Conservation (phyloP, 2,888 invertebrate species). For the Eudasyphora cyanicolor region DNA sequence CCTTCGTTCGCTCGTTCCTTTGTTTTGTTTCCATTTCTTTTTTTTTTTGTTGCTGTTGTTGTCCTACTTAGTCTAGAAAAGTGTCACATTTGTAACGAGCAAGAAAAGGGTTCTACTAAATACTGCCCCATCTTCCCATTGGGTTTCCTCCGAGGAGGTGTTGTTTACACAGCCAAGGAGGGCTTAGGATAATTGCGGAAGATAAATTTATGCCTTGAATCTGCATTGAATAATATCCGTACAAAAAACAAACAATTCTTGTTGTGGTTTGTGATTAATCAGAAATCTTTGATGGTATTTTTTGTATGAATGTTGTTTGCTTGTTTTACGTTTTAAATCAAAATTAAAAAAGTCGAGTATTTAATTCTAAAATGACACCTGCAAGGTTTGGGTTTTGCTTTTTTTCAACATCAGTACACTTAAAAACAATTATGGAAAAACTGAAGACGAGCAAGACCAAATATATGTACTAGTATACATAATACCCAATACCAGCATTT, state of each 20-base stretch:
- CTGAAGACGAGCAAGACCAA: too few relatives aligned
- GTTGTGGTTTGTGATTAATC: neutral
- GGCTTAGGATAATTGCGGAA: neutral
- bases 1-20: neutral
- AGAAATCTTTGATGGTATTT: neutral
- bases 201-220: neutral
- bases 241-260: neutral
- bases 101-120: constrained; percentile 18
- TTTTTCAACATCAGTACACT: too few relatives aligned
- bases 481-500: too few relatives aligned
- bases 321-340: too few relatives aligned
- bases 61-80: constrained; percentile 31
- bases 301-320: too few relatives aligned
- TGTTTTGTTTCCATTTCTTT: too few relatives aligned
- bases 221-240: neutral
- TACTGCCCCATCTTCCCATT: neutral
- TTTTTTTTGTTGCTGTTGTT: too few relatives aligned
- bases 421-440: too few relatives aligned
- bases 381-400: too few relatives aligned
- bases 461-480: too few relatives aligned
- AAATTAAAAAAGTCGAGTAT: too few relatives aligned
- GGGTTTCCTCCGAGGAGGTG: neutral
- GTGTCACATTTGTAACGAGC: constrained; percentile 20
- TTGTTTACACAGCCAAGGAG: neutral
- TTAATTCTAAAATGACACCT: too few relatives aligned